phyloP scores from a whole-genome alignment of 2,888 invertebrate genomes.

The Agrilus mali region DNA sequence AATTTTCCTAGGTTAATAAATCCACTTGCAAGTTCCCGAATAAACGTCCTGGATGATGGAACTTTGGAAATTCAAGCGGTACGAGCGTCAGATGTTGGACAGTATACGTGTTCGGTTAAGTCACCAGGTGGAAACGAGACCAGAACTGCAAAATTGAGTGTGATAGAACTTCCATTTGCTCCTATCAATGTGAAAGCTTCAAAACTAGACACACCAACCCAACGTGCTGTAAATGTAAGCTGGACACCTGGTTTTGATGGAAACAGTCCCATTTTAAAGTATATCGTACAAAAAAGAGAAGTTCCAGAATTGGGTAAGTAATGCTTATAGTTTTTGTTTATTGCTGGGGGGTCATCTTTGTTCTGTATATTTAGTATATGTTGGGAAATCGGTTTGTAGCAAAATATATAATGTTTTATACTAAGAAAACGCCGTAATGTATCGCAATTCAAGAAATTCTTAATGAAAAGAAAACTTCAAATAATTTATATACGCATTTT shows the following conservation, averaged over 20 bases:
- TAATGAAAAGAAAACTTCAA: too few relatives aligned
- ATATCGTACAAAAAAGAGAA: conserved; percentile 81
- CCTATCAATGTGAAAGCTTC: conserved; percentile 77
- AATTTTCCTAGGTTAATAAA: conserved; percentile 38
- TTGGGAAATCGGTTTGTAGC: too few relatives aligned
- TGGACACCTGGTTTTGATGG: conserved; percentile 98
- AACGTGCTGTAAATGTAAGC: conserved; percentile 74
- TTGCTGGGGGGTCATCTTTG: background rate
- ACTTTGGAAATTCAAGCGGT: conserved; percentile 80
- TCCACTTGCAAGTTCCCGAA: conserved; percentile 52
- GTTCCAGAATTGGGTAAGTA: conserved; percentile 72
- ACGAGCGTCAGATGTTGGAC: conserved; percentile 84
- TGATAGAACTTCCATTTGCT: conserved; percentile 91
- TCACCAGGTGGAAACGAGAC: conserved; percentile 91
- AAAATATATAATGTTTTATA: too few relatives aligned
- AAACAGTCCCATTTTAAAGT: conserved; percentile 87
- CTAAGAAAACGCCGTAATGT: too few relatives aligned
- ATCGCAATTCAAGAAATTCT: too few relatives aligned
- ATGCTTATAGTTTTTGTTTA: conserved; percentile 5
- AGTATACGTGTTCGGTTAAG: conserved; percentile 81
- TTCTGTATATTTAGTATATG: too few relatives aligned
- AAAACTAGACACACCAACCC: conserved; percentile 49
- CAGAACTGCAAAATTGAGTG: conserved; percentile 66
- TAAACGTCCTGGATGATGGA: conserved; percentile 67
- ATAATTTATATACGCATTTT: too few relatives aligned